These are phyloP conservation scores for Ganaspis sp. DNA, from an alignment of 1,140 invertebrate species.

Conservation along the genomic window DNA sequence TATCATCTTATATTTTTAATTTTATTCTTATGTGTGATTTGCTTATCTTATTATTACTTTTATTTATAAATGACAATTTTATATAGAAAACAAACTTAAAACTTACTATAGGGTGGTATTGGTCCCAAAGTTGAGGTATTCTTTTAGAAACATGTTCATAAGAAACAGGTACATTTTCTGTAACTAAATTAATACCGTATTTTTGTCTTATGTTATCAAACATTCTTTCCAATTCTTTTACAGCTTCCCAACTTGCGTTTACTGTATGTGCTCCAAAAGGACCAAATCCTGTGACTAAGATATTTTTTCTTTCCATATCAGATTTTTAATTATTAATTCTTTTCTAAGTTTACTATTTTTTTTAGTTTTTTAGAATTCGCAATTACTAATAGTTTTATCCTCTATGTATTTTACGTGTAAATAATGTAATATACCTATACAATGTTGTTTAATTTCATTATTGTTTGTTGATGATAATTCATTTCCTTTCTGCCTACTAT, in stretches of 20 bases:
- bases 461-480: too few relatives aligned
- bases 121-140: slow-evolving; percentile 81
- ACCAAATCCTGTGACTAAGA: slow-evolving; percentile 85
- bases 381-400: too few relatives aligned
- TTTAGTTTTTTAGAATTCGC: neutral
- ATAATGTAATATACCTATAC: too few relatives aligned
- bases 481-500: too few relatives aligned
- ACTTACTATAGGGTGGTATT: slow-evolving; percentile 81
- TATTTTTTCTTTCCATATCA: slow-evolving; percentile 40
- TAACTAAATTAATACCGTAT: slow-evolving; percentile 77
- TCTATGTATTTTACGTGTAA: too few relatives aligned
- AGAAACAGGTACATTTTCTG: slow-evolving; percentile 81
- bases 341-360: slow-evolving; percentile 39
- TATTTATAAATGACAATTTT: slow-evolving; percentile 35
- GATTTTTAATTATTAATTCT: too few relatives aligned
- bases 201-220: slow-evolving; percentile 66
- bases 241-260: slow-evolving; percentile 88
- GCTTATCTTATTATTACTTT: slow-evolving; percentile 30
- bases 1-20: slow-evolving; percentile 26
- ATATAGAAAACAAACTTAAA: slow-evolving; percentile 18
- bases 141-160: slow-evolving; percentile 80
- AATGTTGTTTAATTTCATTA: too few relatives aligned
- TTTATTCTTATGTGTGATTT: too few relatives aligned
- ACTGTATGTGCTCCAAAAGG: slow-evolving; percentile 82
- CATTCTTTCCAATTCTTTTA: slow-evolving; percentile 77